A percentile compares a stretch with the other conserved stretches of the same genome.
Evolutionary conservation across 2,888 invertebrate species (phyloP).

Genomic region (Drosophila heteroneura): DNA sequence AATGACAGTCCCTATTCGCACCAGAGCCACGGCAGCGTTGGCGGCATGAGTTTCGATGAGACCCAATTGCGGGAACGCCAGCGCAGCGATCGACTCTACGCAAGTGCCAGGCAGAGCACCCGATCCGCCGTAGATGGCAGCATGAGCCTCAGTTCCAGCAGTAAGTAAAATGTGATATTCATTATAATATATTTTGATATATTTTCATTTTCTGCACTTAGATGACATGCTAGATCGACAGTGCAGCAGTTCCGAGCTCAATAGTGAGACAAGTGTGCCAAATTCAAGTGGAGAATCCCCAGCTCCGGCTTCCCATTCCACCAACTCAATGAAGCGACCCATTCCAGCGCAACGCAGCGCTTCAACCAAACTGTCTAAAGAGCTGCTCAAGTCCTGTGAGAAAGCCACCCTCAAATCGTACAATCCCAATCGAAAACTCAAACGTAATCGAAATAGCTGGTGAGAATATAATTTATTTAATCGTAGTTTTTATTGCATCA

Average conservation of each 20-base stretch:
- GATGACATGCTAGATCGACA: constrained; percentile 81
- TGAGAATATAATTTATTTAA: constrained; percentile 44
- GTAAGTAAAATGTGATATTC: constrained; percentile 47
- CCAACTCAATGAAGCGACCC: constrained; percentile 80
- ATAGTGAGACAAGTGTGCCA: constrained; percentile 74
- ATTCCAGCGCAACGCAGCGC: constrained; percentile 78
- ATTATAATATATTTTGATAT: background rate
- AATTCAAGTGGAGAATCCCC: constrained; percentile 74
- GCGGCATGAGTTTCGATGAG: constrained; percentile 76
- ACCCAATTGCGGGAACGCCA: constrained; percentile 69
- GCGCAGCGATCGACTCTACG: constrained; percentile 75
- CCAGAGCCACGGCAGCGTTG: constrained; percentile 79
- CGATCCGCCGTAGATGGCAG: constrained; percentile 68
- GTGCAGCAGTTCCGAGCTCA: constrained; percentile 72
- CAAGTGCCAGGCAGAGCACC: constrained; percentile 78
- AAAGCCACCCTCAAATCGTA: constrained; percentile 83
- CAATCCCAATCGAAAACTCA: constrained; percentile 85
- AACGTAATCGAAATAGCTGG: constrained; percentile 84
- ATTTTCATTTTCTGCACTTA: constrained; percentile 7
- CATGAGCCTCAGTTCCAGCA: constrained; percentile 77
- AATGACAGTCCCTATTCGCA: constrained; percentile 81
- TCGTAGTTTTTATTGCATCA: background rate
- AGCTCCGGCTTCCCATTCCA: constrained; percentile 47
- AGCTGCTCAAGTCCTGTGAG: constrained; percentile 74
- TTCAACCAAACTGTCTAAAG: constrained; percentile 69